Base-by-base conservation (phyloP, 2,797 vertebrate species). In the Clarias pachynema region DNA sequence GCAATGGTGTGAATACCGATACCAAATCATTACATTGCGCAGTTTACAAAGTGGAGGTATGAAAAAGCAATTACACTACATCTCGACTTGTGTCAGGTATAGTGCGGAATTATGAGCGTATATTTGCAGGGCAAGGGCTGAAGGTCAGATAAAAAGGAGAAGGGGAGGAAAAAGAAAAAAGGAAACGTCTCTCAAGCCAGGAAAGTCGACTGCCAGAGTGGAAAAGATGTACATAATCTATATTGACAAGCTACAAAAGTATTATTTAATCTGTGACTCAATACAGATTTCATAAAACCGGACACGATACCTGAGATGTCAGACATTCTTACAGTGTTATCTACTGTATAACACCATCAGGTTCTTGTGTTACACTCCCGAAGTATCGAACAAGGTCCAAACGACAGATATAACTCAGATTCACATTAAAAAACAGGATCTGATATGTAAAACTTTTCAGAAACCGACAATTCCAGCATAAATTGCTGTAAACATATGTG, bases 11-110 rank as follows among this genome's bases (percentile, higher is more conserved):
- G 92, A 91, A 93, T 95, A 93, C 92, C 93, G 94, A 93, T 92
- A 94, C 93, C 94, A 92, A 95, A 94, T 94, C 92, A 95, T 94
- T 95, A 94, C 93, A 92, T 90, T 70, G 89, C 89, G 90, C 90
- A 94, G 94, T 91, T 94, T 94, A 94, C 94, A 92, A 94, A 93
- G 92, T 93, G 93, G 90, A 90, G 91, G 91, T 90, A 91, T 91
- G 88, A 87, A 89, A 90, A 93, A 94, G 94, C 92, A 93, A 93
- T 94, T 94, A 92, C 92, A 94, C 93, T 94, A 90, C 89, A 91
- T 94, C 92, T 92, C 88, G 89, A 90, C 92, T 92, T 90, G 91
- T 92, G 93, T 94, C 93, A 92, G 93, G 91, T 85, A 89, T 86
- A 88, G 86, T 89, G 73, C 86, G 90, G 90, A 92, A 95, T 94